Evolutionary conservation across 2,888 invertebrate species (phyloP), one percentile per base, ranked within the genome.

Genomic region (Dasypolia templi): DNA sequence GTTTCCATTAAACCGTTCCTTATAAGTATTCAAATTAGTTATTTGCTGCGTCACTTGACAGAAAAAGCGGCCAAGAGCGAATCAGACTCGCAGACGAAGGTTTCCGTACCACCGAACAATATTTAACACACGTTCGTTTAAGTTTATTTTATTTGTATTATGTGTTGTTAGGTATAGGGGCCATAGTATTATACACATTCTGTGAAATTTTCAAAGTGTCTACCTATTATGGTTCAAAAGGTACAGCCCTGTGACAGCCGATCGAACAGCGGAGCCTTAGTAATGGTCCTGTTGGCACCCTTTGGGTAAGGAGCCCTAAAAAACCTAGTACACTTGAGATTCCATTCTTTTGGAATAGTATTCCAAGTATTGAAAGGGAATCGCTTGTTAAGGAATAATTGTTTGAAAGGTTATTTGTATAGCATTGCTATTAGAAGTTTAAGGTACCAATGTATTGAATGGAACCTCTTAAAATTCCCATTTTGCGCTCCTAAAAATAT

Each of bases 1-100:
- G 82, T 71, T 71, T 82, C 58, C 14, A 79, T 70, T 77, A 46
- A 58, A 71, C 11, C 56, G 46, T 29, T 58, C 19, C 3, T 7
- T 32, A 12, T 35, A 51, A 77, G 59, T 62, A 64, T 69, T 49
- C 32, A 58, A 69, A 53, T 70, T 14, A 82, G 83, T 77, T 82
- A 82, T 26, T 29, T 61, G 39, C 79, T 35, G 32, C 53, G 39
- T 61, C 64, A 71, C 49, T 53, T 14, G n/a, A n/a, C 1, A 29
- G 42, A 63, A 51, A 46, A 26, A 62, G 29, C 9, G 51, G 29
- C 9, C 5, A 29, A 29, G 29, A 14, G 9, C 9, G 63, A 22
- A 22, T 29, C 3, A 3, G 14, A 9, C 29, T 42, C 2, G 22
- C 14, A 29, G 0, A 17, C 14, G 9, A 14, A 22, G 22, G 22